These are phyloP conservation scores for Heliconius charithonia DNA, from an alignment of 2,888 invertebrate genomes.

Conservation along the genomic window DNA sequence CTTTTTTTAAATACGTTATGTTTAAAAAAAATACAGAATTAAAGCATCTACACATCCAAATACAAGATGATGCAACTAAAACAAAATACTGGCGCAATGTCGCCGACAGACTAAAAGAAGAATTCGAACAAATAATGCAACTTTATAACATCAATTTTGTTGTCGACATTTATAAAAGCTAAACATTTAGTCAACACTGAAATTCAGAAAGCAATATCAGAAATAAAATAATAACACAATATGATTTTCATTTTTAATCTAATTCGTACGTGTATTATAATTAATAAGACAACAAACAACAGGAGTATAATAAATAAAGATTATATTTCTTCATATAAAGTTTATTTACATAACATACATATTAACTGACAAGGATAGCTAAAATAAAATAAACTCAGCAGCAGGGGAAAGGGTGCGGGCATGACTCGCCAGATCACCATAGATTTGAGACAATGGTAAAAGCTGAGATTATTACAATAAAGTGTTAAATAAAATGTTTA, in stretches of 20 bases:
- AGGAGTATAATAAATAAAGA: slow-evolving; percentile 43
- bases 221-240: slow-evolving; percentile 5
- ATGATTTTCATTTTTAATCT: background rate
- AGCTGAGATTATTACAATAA: slow-evolving; percentile 68
- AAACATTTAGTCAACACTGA: slow-evolving; percentile 38
- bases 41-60: slow-evolving; percentile 65
- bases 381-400: slow-evolving; percentile 70
- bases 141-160: slow-evolving; percentile 64
- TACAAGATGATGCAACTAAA: slow-evolving; percentile 63
- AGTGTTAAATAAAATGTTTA: slow-evolving; percentile 38
- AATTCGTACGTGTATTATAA: background rate
- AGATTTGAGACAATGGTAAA: slow-evolving; percentile 62
- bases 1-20: background rate
- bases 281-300: slow-evolving; percentile 29
- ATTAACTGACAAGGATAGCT: slow-evolving; percentile 72
- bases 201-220: background rate
- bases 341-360: slow-evolving; percentile 81
- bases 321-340: slow-evolving; percentile 65
- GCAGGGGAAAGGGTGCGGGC: slow-evolving; percentile 56
- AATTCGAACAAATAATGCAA: slow-evolving; percentile 63
- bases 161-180: slow-evolving; percentile 65
- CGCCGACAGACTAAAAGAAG: slow-evolving; percentile 54
- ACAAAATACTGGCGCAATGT: slow-evolving; percentile 61
- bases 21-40: slow-evolving; percentile 57
- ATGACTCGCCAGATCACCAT: slow-evolving; percentile 51